Conservation (phyloP, 2,113 vertebrate genomes). For the Puntigrus tetrazona region DNA sequence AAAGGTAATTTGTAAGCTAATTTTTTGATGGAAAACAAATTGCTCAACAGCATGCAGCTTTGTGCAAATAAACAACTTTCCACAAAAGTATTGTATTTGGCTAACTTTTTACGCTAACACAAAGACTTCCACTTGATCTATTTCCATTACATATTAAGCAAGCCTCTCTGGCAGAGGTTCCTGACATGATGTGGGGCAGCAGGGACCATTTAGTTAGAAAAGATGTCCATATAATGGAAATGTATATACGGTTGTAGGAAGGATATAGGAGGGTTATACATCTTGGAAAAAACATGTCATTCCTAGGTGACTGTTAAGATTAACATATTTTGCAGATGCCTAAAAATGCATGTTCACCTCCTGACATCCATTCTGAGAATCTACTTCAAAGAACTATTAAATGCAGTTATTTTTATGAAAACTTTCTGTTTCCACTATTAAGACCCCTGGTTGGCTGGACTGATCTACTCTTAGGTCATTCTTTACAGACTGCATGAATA, state of each 20-base stretch:
- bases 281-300: too few species aligned
- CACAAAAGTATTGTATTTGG: neutral
- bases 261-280: neutral
- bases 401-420: neutral
- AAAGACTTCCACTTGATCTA: neutral
- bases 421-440: slow-evolving; percentile 9
- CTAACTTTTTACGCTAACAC: neutral
- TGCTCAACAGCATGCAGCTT: neutral
- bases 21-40: neutral
- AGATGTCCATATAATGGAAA: neutral
- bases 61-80: neutral
- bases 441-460: neutral
- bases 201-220: neutral
- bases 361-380: slow-evolving; percentile 17
- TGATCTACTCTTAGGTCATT: slow-evolving; percentile 6
- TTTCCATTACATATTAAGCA: neutral
- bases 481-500: neutral
- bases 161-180: neutral
- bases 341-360: neutral
- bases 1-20: neutral
- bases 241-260: neutral
- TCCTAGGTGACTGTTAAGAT: neutral
- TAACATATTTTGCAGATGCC: slow-evolving; percentile 13
- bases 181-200: neutral
- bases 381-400: slow-evolving; percentile 5